Percentiles rank a stretch among this genome's conserved stretches.
phyloP scores from a whole-genome alignment of 2,113 vertebrate species.

The Circaetus cinerascens region DNA sequence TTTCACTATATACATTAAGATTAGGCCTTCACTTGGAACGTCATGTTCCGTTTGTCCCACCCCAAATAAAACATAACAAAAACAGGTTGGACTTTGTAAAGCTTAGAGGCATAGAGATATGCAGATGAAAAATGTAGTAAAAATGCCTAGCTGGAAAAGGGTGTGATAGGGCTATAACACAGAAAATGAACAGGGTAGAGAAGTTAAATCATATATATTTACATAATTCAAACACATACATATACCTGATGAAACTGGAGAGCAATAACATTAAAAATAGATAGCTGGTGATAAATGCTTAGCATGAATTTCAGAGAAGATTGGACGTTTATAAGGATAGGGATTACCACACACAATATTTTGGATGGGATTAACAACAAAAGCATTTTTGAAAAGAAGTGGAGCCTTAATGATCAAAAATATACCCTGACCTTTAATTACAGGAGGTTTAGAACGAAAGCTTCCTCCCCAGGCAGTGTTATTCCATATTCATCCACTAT shows the following conservation, averaged over 20 bases:
- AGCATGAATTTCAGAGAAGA: not conserved
- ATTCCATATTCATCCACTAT: constrained; percentile 46
- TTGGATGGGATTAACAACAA: not conserved
- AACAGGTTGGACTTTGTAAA: not conserved
- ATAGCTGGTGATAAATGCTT: not conserved
- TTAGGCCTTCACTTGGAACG: not conserved
- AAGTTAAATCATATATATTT: not conserved
- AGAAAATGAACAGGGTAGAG: not conserved
- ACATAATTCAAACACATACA: not conserved
- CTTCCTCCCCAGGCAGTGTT: not conserved
- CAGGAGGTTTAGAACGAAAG: not conserved
- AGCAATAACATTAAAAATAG: not conserved
- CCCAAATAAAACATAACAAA: not conserved
- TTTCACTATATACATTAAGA: not conserved
- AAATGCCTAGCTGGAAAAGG: not conserved
- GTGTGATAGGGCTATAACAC: not conserved
- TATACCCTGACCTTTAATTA: not conserved
- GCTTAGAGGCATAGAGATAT: not conserved
- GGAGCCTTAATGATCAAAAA: not conserved
- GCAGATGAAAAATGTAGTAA: not conserved
- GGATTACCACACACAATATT: not conserved
- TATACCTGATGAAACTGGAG: not conserved
- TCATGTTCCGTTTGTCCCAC: not conserved
- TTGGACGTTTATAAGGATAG: not conserved
- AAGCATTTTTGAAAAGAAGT: not conserved